Base-by-base conservation (phyloP, 53 echinoderm and acorn worm genomes). In the Hippasteria phrygiana region DNA sequence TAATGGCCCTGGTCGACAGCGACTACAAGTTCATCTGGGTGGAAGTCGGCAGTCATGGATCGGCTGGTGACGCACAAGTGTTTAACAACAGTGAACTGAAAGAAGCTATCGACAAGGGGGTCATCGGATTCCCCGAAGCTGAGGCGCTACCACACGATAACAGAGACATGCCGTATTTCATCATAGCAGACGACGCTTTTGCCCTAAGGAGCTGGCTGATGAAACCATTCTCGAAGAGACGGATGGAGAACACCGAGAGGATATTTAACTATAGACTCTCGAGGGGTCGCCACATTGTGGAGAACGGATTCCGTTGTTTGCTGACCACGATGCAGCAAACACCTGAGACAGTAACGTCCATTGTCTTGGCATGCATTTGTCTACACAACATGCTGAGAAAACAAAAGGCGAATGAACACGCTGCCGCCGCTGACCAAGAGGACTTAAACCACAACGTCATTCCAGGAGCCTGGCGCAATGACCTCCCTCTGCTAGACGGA, bases 1-100 rank as follows among this genome's bases (percentile, higher is more conserved):
- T 93, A 2, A 14, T 93, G 59, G 93, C 93, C 22, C 55, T 79
- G 39, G 93, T 87, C 4, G 93, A 93, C 59, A 26, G 45, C 26
- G 51, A 20, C 22, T 62, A 62, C 62, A 62, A 62, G 62, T 62
- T 62, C 17, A 4, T 62, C 62, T 62, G 62, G 62, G 62, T 20
- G 7, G 62, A 62, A 10, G 62, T 62, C 18, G 62, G 62, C 4
- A 62, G 4, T 20, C 62, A 10, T 5, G 62, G 62, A 5, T 20
- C 62, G 18, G 12, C 62, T 11, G 5, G 9, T 4, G 17, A 62
- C 18, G 62, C 62, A 10, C 22, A 62, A n/a, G 24, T 62, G 4
- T 62, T 62, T n/a, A 89, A 92, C 43, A 17, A 89, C 27, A 67
- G 75, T 18, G 46, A 54, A 32, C 63, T 91, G 71, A 53, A 46